Evolutionary conservation across 2,797 vertebrate genomes (phyloP).

Genomic region (Lycodopsis pacificus): DNA sequence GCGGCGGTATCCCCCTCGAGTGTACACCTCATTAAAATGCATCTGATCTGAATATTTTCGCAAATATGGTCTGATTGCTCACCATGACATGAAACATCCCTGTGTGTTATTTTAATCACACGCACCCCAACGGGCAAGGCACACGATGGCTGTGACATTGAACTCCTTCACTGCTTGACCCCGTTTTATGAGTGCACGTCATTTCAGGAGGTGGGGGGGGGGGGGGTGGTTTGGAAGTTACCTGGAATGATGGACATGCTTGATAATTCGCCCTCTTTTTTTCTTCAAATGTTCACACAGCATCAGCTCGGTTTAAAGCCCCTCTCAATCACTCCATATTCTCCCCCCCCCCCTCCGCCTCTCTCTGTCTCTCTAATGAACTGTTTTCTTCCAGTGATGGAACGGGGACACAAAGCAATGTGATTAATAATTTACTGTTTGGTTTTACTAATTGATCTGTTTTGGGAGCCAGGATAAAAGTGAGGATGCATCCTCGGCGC

Average conservation of each 20-base stretch:
- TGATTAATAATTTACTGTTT: conserved; percentile 89
- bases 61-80: conserved; percentile 99
- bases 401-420: conserved; percentile 86
- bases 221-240: conserved; percentile 62
- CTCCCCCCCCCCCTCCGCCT: not conserved
- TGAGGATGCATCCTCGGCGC: conserved; percentile 80
- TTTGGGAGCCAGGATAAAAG: conserved; percentile 86
- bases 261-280: conserved; percentile 77
- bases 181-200: conserved; percentile 79
- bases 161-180: conserved; percentile 90
- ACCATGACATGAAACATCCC: conserved; percentile 93
- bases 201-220: conserved; percentile 47
- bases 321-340: conserved; percentile 79
- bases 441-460: conserved; percentile 89
- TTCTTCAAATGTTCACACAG: conserved; percentile 78
- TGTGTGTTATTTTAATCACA: conserved; percentile 94
- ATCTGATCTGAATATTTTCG: conserved; percentile 99
- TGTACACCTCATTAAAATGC: conserved; percentile 99
- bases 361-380: conserved; percentile 79
- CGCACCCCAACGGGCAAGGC: conserved; percentile 89
- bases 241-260: conserved; percentile 81
- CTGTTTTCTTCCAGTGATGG: conserved; percentile 84
- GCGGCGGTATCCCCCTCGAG: conserved; percentile 94
- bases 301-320: conserved; percentile 83
- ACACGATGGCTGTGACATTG: conserved; percentile 91